Conservation (phyloP, 2,888 invertebrate species). For the Drosophila anomelani region DNA sequence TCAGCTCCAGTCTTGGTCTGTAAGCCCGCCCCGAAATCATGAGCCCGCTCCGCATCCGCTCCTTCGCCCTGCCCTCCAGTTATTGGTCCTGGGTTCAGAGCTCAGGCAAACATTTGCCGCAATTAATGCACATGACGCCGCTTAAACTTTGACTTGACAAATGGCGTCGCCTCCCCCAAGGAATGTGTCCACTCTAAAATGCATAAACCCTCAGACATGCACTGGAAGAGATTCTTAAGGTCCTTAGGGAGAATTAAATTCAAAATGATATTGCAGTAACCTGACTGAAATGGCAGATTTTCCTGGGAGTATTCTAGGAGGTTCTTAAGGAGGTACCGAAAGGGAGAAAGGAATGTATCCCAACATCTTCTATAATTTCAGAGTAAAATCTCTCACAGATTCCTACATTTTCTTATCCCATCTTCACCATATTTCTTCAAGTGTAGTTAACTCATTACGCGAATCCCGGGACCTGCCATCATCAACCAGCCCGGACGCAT, state of each 20-base stretch:
- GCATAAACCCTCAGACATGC: constrained; percentile 14
- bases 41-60: background rate
- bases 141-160: constrained; percentile 59
- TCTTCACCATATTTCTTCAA: background rate
- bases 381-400: background rate
- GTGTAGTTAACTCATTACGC: constrained; percentile 42
- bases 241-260: background rate
- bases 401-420: background rate
- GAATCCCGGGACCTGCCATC: constrained; percentile 33
- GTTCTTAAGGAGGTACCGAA: no score
- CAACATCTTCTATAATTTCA: background rate
- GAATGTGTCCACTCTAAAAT: constrained; percentile 40
- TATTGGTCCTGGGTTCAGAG: constrained; percentile 51
- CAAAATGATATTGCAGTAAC: background rate
- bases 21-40: constrained; percentile 39
- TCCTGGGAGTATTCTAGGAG: background rate
- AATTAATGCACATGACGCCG: constrained; percentile 61
- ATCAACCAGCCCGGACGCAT: constrained; percentile 38
- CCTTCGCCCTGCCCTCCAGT: constrained; percentile 16
- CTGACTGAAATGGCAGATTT: no score
- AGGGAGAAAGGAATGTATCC: no score
- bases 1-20: constrained; percentile 22
- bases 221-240: background rate
- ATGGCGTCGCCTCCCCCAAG: constrained; percentile 47
- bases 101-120: constrained; percentile 66